phyloP scores from a whole-genome alignment of 2,113 vertebrate species.

The Galbula dea region DNA sequence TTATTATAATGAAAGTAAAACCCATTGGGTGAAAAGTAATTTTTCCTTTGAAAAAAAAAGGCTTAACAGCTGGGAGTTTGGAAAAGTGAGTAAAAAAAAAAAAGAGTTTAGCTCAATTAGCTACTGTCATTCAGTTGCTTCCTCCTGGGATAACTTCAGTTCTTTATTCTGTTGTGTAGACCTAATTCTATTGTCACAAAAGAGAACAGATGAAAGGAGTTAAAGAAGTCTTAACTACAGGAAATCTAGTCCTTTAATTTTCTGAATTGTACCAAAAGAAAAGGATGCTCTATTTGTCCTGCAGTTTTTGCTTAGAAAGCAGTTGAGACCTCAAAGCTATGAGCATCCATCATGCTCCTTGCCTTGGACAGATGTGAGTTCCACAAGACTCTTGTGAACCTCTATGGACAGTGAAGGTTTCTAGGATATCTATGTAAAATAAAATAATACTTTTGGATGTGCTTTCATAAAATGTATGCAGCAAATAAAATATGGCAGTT shows the following conservation, averaged over 20 bases:
- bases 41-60: constrained; percentile 1
- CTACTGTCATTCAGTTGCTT: constrained; percentile 8
- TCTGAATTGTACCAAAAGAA: neutral
- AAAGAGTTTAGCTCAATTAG: constrained; percentile 31
- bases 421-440: neutral
- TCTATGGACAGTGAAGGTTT: neutral
- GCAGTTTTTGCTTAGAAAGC: neutral
- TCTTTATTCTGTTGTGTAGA: constrained; percentile 49
- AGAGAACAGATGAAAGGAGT: constrained; percentile 37
- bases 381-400: neutral
- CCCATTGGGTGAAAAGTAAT: neutral
- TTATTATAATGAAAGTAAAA: neutral
- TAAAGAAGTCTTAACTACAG: constrained; percentile 38
- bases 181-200: constrained; percentile 57
- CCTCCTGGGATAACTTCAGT: constrained; percentile 3
- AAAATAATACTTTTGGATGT: neutral
- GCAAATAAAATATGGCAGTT: neutral
- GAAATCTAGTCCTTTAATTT: constrained; percentile 23
- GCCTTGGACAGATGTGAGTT: neutral
- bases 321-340: neutral
- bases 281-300: neutral
- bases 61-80: constrained; percentile 3
- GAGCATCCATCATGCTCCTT: rapidly evolving
- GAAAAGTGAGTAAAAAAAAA: neutral
- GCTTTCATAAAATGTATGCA: neutral